Evolutionary conservation across 2,888 invertebrate species (phyloP).

Genomic region (Scaptomyza cyrtandrae): DNA sequence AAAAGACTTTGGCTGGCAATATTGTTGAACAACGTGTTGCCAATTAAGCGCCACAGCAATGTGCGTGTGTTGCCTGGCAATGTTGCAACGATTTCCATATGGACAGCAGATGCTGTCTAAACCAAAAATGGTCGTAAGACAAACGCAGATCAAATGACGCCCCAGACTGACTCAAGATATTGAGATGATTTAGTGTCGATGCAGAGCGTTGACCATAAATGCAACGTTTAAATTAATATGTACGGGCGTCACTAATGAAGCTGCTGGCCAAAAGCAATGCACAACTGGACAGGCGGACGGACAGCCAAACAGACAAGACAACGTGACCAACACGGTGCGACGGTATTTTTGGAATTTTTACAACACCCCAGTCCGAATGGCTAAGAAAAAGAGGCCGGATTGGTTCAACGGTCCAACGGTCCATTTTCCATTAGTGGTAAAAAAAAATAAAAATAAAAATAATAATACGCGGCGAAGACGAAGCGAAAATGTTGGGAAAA

Average conservation of each 20-base stretch:
- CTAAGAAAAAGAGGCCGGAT: slow-evolving; percentile 1
- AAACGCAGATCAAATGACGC: slow-evolving; percentile 55
- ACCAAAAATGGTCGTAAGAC: slow-evolving; percentile 44
- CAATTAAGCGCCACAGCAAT: slow-evolving; percentile 60
- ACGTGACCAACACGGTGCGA: slow-evolving; percentile 66
- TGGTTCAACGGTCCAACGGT: slow-evolving; percentile 6
- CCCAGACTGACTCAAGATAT: slow-evolving; percentile 24
- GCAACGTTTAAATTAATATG: slow-evolving; percentile 76
- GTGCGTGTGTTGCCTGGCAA: slow-evolving; percentile 36
- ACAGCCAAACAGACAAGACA: slow-evolving; percentile 20
- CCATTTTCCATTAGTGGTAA: slow-evolving; percentile 54
- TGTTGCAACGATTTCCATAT: slow-evolving; percentile 65
- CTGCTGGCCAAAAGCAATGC: slow-evolving; percentile 26
- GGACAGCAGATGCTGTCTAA: slow-evolving; percentile 40
- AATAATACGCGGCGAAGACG: slow-evolving; percentile 34
- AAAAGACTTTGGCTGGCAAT: slow-evolving; percentile 20
- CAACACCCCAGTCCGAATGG: slow-evolving; percentile 51
- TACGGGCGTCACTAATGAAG: slow-evolving; percentile 75
- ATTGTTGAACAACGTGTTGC: slow-evolving; percentile 46
- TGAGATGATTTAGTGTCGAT: slow-evolving; percentile 72
- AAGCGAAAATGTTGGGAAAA: slow-evolving; percentile 45
- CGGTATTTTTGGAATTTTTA: slow-evolving; percentile 78
- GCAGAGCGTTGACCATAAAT: slow-evolving; percentile 55
- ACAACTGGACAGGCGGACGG: not conserved
- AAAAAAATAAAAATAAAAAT: slow-evolving; percentile 9